phyloP scores from a whole-genome alignment of 1,140 invertebrate genomes.

The Macrosteles quadrilineatus region DNA sequence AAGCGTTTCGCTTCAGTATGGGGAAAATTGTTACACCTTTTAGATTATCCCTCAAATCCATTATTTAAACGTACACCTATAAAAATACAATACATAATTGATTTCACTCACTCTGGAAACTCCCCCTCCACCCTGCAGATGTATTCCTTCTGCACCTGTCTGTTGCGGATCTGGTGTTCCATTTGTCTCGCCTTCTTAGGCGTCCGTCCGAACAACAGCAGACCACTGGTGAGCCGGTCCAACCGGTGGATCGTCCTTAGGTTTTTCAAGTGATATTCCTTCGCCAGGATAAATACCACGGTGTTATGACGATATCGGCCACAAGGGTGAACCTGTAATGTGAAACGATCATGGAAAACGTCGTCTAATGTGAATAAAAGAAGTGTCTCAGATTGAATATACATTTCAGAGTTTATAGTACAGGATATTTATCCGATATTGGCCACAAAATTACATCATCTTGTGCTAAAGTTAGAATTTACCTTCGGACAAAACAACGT shows the following conservation, averaged over 20 bases:
- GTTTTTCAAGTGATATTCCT: constrained; percentile 94
- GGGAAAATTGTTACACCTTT: too few relatives aligned
- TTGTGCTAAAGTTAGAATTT: too few relatives aligned
- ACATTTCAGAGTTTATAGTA: too few relatives aligned
- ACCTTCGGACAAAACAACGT: too few relatives aligned
- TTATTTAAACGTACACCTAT: too few relatives aligned
- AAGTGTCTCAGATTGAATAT: too few relatives aligned
- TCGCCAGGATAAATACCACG: constrained; percentile 93
- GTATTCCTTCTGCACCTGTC: constrained; percentile 93
- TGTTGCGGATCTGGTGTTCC: constrained; percentile 90
- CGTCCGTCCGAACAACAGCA: constrained; percentile 91
- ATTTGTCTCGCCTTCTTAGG: constrained; percentile 89
- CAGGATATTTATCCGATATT: too few relatives aligned
- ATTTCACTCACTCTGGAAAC: constrained; percentile 76
- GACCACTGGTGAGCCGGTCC: constrained; percentile 92
- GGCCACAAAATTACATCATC: too few relatives aligned
- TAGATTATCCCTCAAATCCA: too few relatives aligned
- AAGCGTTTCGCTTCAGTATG: too few relatives aligned
- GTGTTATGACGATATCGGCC: constrained; percentile 96
- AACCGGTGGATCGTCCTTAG: constrained; percentile 88
- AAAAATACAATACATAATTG: too few relatives aligned
- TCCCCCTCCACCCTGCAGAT: constrained; percentile 94
- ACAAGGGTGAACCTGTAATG: constrained; percentile 87
- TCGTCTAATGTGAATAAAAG: too few relatives aligned
- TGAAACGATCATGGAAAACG: neutral